A percentile compares a stretch with the other conserved stretches of the same genome.
These are phyloP conservation scores for Archips crataeganus DNA, from an alignment of 2,888 invertebrate species.

Conservation along the genomic window DNA sequence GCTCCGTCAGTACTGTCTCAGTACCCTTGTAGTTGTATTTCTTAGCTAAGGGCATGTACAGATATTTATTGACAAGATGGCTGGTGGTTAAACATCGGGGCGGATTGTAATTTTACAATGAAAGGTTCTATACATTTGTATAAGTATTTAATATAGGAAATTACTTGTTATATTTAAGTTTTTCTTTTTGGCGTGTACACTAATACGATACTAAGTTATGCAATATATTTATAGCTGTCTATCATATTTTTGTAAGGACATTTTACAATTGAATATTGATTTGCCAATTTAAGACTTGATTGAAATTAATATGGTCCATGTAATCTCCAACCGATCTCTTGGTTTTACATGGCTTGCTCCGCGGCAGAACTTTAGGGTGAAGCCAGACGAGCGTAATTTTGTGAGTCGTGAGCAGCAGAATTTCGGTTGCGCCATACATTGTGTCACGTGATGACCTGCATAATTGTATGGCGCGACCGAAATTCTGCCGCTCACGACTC, in stretches of 20 bases:
- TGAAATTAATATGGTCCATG: conserved; percentile 54
- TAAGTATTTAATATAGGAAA: conserved; percentile 62
- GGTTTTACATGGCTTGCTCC: conserved; percentile 47
- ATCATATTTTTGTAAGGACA: conserved; percentile 73
- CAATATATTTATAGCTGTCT: conserved; percentile 74
- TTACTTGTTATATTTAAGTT: conserved; percentile 67
- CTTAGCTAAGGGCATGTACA: conserved; percentile 73
- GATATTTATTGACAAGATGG: conserved; percentile 77
- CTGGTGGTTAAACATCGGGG: conserved; percentile 67
- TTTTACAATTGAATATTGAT: conserved; percentile 59
- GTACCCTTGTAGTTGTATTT: conserved; percentile 51
- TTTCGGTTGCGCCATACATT: no score
- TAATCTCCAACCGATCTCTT: conserved; percentile 63
- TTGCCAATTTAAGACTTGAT: conserved; percentile 53
- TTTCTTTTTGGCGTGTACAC: conserved; percentile 66
- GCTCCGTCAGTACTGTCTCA: conserved; percentile 46
- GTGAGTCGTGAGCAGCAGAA: no score
- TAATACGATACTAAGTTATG: conserved; percentile 70
- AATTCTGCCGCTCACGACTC: no score
- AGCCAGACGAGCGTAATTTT: no score
- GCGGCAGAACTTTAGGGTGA: conserved; percentile 44
- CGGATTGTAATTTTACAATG: conserved; percentile 52
- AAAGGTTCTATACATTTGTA: conserved; percentile 45
- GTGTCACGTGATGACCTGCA: no score
- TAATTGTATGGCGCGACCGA: no score